Percentiles rank a stretch among this genome's conserved stretches.
Evolutionary conservation across 1,140 invertebrate genomes (phyloP).

Genomic region (Pinna nobilis): DNA sequence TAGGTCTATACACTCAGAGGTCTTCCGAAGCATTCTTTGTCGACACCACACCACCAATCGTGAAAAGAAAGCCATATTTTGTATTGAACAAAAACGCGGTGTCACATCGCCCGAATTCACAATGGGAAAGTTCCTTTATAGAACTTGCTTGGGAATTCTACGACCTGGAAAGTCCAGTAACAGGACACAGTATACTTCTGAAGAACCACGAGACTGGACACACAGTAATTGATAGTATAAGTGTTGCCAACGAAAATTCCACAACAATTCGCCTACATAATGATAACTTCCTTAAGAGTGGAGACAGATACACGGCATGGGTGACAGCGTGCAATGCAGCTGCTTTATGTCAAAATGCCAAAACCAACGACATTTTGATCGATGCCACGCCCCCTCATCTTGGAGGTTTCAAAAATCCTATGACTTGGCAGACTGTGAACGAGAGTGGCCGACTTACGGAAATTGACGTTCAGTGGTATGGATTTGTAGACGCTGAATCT

Average conservation of each 20-base stretch:
- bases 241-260: constrained; percentile 21
- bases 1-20: constrained; percentile 29
- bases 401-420: constrained; percentile 24
- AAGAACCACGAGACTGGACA: constrained; percentile 42
- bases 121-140: constrained; percentile 52
- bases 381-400: constrained; percentile 38
- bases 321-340: constrained; percentile 36
- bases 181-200: constrained; percentile 38
- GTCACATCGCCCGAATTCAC: not conserved
- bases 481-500: constrained; percentile 33
- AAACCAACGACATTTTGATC: constrained; percentile 7
- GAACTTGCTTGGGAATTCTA: constrained; percentile 48
- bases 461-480: constrained; percentile 16
- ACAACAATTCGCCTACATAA: too few relatives aligned
- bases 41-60: constrained; percentile 39
- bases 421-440: constrained; percentile 23
- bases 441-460: not conserved
- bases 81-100: constrained; percentile 8
- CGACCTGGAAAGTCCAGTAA: constrained; percentile 53
- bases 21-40: constrained; percentile 47
- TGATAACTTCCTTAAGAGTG: too few relatives aligned
- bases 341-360: constrained; percentile 3
- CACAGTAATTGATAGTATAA: constrained; percentile 13
- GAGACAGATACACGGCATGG: constrained; percentile 25
- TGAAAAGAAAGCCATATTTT: constrained; percentile 4